These are phyloP conservation scores for Leucophenga maculata DNA, from an alignment of 2,888 invertebrate species.

Conservation along the genomic window DNA sequence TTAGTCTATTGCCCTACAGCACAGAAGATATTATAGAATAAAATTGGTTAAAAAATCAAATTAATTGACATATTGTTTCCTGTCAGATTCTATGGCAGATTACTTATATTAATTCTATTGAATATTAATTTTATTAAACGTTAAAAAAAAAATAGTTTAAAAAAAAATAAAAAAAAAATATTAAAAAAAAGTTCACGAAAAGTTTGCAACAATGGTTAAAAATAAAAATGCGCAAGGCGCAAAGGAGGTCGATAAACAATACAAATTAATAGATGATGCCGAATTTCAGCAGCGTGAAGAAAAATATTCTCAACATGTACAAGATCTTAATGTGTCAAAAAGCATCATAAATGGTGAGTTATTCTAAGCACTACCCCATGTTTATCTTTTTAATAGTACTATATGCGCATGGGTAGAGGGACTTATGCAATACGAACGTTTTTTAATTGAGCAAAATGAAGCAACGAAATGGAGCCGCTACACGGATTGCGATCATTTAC, in stretches of 20 bases:
- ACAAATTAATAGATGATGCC: conserved; percentile 43
- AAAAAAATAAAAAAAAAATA: conserved; percentile 13
- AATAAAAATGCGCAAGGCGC: conserved; percentile 25
- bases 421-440: conserved; percentile 29
- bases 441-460: conserved; percentile 34
- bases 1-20: too few species aligned
- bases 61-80: too few species aligned
- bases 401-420: neutral
- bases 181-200: neutral
- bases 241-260: neutral
- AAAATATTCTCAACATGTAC: conserved; percentile 45
- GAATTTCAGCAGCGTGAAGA: conserved; percentile 48
- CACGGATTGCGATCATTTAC: conserved; percentile 57
- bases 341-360: conserved; percentile 50
- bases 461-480: conserved; percentile 54
- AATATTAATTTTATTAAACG: too few species aligned
- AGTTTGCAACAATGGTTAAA: neutral
- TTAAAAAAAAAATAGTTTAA: neutral
- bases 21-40: too few species aligned
- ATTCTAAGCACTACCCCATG: neutral
- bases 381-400: too few species aligned
- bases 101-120: too few species aligned
- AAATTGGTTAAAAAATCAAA: too few species aligned
- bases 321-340: conserved; percentile 47
- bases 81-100: too few species aligned